Evolutionary conservation across 2,113 vertebrate species (phyloP), one percentile per base, ranked within the genome.

Genomic region (Geothlypis trichas): DNA sequence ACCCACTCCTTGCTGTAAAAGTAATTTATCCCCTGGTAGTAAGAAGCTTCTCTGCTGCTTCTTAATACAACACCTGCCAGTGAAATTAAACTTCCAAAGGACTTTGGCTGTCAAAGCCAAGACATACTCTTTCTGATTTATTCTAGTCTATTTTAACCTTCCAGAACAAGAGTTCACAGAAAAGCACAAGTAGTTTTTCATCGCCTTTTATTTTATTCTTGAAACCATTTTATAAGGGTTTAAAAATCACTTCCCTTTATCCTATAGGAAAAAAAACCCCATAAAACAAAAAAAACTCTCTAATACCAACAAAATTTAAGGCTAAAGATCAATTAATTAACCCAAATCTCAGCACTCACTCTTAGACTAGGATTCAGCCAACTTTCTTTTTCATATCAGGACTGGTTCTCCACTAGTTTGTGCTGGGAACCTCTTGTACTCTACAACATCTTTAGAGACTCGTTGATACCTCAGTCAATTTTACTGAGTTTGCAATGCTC

Each of bases 241-340:
- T 59, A 42, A 84, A 77, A 91, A 35, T 0, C 12, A 42, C 11
- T 59, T 84, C 39, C 21, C 11, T 63, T 42, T 84, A 71, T 37
- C 15, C 27, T 58, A 15, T 7, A 66, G 13, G 20, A 9, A 15
- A 52, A 19, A 3, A 6, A 18, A 9, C 0, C 3, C 5, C 7
- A 39, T 12, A 28, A 62, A 39, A 19, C 37, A 39, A 62, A 39
- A 59, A 44, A 41, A 0, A 4, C 5, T 5, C 23, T 63, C 39
- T 55, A 68, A 57, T 4, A 11, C 3, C 20, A 30, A 47, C 5
- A 68, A 68, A 73, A 77, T 35, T 23, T 69, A 90, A 76, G 33
- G 24, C 37, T 68, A 16, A 85, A 85, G 31, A 58, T 9, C 22
- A 61, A n/a, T 11, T 41, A 95, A 54, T 33, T 19, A 71, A 87